phyloP scores from a whole-genome alignment of 1,140 invertebrate genomes.

The Ptiloglossa arizonensis region DNA sequence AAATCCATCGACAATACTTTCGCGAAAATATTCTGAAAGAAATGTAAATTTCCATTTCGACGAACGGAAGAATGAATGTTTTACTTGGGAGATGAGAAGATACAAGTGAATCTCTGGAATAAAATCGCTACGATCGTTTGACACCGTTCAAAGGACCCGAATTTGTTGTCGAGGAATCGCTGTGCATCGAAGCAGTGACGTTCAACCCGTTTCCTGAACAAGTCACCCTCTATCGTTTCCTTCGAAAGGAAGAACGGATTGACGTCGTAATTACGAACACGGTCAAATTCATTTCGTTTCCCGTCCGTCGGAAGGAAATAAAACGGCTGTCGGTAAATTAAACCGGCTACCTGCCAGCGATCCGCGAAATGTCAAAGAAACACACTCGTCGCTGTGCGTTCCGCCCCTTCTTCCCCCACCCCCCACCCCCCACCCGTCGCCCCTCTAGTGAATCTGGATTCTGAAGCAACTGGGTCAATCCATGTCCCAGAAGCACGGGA shows the following conservation, averaged over 20 bases:
- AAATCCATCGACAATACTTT: no score
- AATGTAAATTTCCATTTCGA: no score
- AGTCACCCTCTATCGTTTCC: background rate
- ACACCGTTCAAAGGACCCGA: no score
- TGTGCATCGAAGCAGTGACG: no score
- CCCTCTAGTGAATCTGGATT: slow-evolving; percentile 1
- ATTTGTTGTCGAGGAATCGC: no score
- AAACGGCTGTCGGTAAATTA: slow-evolving; percentile 21
- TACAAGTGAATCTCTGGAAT: no score
- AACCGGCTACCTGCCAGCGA: slow-evolving; percentile 24
- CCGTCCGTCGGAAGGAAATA: background rate
- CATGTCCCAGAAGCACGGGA: slow-evolving; percentile 42
- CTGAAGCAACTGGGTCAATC: slow-evolving; percentile 45
- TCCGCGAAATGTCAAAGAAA: slow-evolving; percentile 34
- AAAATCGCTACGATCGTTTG: no score
- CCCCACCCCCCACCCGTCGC: no score
- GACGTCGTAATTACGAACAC: background rate
- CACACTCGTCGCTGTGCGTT: slow-evolving; percentile 11
- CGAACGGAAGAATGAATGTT: no score
- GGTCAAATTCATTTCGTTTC: background rate
- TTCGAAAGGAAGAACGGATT: background rate
- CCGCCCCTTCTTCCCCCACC: no score
- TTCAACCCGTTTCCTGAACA: background rate
- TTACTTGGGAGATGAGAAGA: no score
- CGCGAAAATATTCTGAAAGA: no score